phyloP scores from a whole-genome alignment of 2,888 invertebrate species.

The Lydus trimaculatus region DNA sequence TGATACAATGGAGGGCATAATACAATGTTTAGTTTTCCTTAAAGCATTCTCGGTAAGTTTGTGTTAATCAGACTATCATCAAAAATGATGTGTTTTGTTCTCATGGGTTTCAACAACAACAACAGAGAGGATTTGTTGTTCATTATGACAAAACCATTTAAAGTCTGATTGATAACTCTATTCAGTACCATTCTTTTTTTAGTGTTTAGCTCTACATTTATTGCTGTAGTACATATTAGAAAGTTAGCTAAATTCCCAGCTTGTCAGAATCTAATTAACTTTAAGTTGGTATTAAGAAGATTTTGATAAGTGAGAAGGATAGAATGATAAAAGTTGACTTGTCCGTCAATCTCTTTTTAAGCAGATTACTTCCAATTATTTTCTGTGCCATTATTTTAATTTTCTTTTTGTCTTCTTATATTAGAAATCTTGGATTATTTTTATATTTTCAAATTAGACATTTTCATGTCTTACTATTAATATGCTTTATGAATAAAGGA shows the following conservation, averaged over 20 bases:
- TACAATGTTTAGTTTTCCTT: slow-evolving; percentile 90
- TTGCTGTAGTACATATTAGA: not conserved
- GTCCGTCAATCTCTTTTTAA: not conserved
- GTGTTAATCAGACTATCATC: not conserved
- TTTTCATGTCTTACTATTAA: not conserved
- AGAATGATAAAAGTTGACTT: not conserved
- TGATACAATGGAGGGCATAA: slow-evolving; percentile 93
- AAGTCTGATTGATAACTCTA: not conserved
- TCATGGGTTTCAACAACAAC: not conserved
- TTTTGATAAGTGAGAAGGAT: not conserved
- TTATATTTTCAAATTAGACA: not conserved
- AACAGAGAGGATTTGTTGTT: not conserved
- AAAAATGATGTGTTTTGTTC: not conserved
- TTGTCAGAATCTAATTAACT: slow-evolving; percentile 6
- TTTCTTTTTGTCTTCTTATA: not conserved
- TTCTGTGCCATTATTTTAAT: not conserved
- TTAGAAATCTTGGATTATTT: not conserved
- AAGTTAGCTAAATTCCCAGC: not conserved
- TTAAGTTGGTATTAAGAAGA: not conserved
- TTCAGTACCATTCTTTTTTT: not conserved
- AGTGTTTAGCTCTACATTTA: not conserved
- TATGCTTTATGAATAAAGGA: not conserved
- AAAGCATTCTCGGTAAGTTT: slow-evolving; percentile 91
- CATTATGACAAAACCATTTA: not conserved
- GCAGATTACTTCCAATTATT: not conserved